Evolutionary conservation across 2,888 invertebrate genomes (phyloP).

Genomic region (Rambutsinella grinnellia): DNA sequence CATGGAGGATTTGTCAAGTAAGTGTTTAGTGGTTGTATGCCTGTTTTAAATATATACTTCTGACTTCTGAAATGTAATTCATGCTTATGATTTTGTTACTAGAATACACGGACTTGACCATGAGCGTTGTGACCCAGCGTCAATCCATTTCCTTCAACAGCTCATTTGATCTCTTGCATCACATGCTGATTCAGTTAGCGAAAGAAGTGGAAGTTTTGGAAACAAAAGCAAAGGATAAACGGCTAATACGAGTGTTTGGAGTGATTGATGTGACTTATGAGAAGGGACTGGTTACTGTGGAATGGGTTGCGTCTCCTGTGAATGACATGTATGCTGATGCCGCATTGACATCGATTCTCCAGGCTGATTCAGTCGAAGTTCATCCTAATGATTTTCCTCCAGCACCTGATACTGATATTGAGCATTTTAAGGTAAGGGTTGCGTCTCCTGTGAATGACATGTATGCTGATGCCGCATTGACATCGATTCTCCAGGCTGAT

Average conservation of each 20-base stretch:
- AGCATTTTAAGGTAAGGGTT: constrained; percentile 92
- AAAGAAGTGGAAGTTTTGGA: constrained; percentile 80
- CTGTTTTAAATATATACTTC: neutral
- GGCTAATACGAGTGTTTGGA: constrained; percentile 83
- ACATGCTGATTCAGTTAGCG: constrained; percentile 83
- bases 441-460: constrained; percentile 97
- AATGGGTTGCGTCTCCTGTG: constrained; percentile 96
- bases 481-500: constrained; percentile 88
- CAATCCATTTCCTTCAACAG: constrained; percentile 83
- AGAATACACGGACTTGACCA: constrained; percentile 97
- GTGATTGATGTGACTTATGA: constrained; percentile 87
- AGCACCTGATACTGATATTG: constrained; percentile 82
- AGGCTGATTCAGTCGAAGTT: constrained; percentile 80
- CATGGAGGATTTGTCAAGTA: constrained; percentile 85
- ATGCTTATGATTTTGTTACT: constrained; percentile 48
- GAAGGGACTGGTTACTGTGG: constrained; percentile 85
- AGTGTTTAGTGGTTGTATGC: constrained; percentile 67
- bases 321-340: constrained; percentile 99
- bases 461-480: constrained; percentile 96
- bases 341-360: constrained; percentile 87
- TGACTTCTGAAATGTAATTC: neutral
- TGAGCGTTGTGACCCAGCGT: constrained; percentile 92
- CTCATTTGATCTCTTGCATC: constrained; percentile 74
- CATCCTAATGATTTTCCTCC: constrained; percentile 72
- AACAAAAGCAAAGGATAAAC: constrained; percentile 72